Percentiles rank a stretch among this genome's conserved stretches.
phyloP scores from a whole-genome alignment of 1,140 invertebrate genomes.

The Proales similis region DNA sequence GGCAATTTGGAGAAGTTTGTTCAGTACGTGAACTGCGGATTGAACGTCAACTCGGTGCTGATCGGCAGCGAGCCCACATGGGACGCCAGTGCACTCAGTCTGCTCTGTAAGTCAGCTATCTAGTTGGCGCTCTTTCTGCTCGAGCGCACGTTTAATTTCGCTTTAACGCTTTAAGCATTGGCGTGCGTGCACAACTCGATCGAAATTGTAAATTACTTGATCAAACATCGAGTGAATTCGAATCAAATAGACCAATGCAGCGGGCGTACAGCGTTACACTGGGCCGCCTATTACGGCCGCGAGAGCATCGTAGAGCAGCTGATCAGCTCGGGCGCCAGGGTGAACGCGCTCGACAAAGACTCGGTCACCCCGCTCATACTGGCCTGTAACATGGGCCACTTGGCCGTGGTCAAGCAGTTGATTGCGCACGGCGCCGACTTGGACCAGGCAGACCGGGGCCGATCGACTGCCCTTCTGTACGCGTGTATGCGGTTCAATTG shows the following conservation, averaged over 20 bases:
- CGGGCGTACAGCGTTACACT: slow-evolving; percentile 48
- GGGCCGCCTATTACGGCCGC: slow-evolving; percentile 47
- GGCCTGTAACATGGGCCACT: slow-evolving; percentile 44
- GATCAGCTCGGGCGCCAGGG: slow-evolving; percentile 32
- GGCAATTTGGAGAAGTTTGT: slow-evolving; percentile 32
- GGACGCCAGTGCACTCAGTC: slow-evolving; percentile 21
- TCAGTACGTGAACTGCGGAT: slow-evolving; percentile 1
- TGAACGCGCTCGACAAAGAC: slow-evolving; percentile 43
- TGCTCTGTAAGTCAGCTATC: too few relatives aligned
- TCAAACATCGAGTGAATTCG: slow-evolving; percentile 40
- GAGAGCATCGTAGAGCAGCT: slow-evolving; percentile 42
- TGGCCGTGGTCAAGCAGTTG: slow-evolving; percentile 40
- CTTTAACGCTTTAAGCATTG: too few relatives aligned
- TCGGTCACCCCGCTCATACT: slow-evolving; percentile 46
- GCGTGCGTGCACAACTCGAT: slow-evolving; percentile 4
- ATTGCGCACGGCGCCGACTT: slow-evolving; percentile 43
- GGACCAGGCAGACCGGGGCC: slow-evolving; percentile 43
- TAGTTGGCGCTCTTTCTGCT: too few relatives aligned
- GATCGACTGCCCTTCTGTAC: slow-evolving; percentile 44
- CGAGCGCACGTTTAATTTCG: too few relatives aligned
- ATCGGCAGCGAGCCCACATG: slow-evolving; percentile 10
- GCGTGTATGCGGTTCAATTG: slow-evolving; percentile 42
- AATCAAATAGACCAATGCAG: slow-evolving; percentile 47
- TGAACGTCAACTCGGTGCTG: slow-evolving; percentile 23
- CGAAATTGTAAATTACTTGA: slow-evolving; percentile 29